These are phyloP conservation scores for Mnemiopsis leidyi DNA, from an alignment of 37 sponge, comb jelly and placozoan genomes.

Conservation along the genomic window DNA sequence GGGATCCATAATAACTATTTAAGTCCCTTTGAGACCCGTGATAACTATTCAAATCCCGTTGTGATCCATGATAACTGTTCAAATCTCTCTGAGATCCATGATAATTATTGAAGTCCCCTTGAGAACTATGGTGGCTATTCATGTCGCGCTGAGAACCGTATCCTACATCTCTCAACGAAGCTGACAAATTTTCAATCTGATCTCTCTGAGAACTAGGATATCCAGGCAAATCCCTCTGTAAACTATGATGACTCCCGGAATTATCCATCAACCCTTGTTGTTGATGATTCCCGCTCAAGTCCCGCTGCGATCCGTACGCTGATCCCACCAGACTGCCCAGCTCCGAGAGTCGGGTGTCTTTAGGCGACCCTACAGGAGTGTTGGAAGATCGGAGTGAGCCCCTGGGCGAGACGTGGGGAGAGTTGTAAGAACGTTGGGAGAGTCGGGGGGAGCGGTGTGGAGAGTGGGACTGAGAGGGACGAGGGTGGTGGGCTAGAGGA, in stretches of 20 bases:
- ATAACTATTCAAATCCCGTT: not conserved
- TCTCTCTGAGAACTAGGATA: not conserved
- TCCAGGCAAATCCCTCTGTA: not conserved
- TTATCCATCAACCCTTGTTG: not conserved
- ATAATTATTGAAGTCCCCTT: not conserved
- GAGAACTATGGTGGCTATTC: not conserved
- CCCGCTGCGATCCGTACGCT: not conserved
- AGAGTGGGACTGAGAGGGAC: not conserved
- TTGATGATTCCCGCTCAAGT: not conserved
- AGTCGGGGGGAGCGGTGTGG: not conserved
- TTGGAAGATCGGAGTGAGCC: not conserved
- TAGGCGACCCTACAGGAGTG: not conserved
- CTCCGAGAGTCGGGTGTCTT: not conserved
- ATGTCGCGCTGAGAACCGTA: constrained; percentile 44
- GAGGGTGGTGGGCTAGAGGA: not conserved
- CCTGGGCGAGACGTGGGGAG: constrained; percentile 1
- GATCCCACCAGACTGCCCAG: not conserved
- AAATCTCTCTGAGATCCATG: not conserved
- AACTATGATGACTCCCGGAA: not conserved
- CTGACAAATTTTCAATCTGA: not conserved
- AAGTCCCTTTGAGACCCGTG: too few species aligned
- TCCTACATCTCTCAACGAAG: not conserved
- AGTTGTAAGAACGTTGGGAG: not conserved
- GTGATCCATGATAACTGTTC: not conserved
- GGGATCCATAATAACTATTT: not conserved